Evolutionary conservation across 1,140 invertebrate genomes (phyloP).

Genomic region (Ceratina calcarata): DNA sequence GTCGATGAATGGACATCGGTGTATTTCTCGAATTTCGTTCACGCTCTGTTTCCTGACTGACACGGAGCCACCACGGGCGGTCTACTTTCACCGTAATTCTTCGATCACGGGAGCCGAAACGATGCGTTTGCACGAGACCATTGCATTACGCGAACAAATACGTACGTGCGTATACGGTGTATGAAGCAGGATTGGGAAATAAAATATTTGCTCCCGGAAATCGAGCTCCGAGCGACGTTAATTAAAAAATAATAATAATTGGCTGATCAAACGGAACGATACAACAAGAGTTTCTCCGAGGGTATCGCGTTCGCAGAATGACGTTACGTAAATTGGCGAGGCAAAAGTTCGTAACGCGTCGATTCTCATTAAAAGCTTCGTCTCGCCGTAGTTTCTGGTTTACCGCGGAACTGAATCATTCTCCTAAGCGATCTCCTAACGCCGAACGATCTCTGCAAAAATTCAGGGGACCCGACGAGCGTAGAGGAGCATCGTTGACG

Average conservation of each 20-base stretch:
- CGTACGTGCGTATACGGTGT: too few relatives aligned
- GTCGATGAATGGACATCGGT: neutral
- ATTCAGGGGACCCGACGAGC: too few relatives aligned
- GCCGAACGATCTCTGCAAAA: too few relatives aligned
- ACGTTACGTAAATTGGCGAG: constrained; percentile 34
- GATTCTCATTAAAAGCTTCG: neutral
- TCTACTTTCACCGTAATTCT: constrained; percentile 58
- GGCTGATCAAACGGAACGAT: neutral
- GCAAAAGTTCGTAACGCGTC: neutral
- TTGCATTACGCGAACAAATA: too few relatives aligned
- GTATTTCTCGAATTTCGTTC: constrained; percentile 45
- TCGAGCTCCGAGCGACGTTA: neutral
- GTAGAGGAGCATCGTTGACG: too few relatives aligned
- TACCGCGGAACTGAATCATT: too few relatives aligned
- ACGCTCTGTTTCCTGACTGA: constrained; percentile 58
- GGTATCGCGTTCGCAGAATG: neutral
- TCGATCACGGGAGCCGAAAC: constrained; percentile 41
- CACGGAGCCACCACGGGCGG: constrained; percentile 33
- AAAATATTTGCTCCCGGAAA: neutral
- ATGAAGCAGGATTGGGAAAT: too few relatives aligned
- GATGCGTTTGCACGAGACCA: neutral
- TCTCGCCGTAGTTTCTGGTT: too few relatives aligned
- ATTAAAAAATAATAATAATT: constrained; percentile 4
- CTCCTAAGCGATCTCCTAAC: too few relatives aligned
- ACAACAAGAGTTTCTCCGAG: neutral